phyloP scores from a whole-genome alignment of 2,888 invertebrate species.

The Noctua pronuba region DNA sequence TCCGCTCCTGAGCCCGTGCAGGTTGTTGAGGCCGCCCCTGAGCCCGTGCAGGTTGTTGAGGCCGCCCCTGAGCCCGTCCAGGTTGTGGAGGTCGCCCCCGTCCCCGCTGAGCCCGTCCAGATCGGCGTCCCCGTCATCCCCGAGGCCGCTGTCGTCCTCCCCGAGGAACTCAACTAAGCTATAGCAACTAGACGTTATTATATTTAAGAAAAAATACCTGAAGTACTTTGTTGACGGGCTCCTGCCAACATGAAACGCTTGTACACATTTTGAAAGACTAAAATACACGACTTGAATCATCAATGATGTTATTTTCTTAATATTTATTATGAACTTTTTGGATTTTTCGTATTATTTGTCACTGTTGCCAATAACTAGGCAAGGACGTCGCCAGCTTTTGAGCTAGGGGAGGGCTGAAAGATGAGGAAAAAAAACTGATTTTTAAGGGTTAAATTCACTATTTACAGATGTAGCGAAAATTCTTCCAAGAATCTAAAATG shows the following conservation, averaged over 20 bases:
- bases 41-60: slow-evolving; percentile 24
- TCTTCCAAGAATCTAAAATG: no score
- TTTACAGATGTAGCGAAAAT: no score
- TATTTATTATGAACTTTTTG: background rate
- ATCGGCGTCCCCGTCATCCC: slow-evolving; percentile 58
- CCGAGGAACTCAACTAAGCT: slow-evolving; percentile 74
- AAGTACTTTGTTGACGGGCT: background rate
- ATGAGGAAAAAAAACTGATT: no score
- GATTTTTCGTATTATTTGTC: background rate
- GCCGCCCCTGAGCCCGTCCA: slow-evolving; percentile 38
- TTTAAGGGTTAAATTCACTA: no score
- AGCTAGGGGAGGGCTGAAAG: no score
- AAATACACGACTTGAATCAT: slow-evolving; percentile 5
- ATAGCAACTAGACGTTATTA: background rate
- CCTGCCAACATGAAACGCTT: background rate
- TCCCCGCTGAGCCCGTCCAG: slow-evolving; percentile 64
- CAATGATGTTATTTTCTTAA: background rate
- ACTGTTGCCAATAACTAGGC: background rate
- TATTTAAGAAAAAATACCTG: slow-evolving; percentile 4
- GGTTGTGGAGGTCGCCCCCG: slow-evolving; percentile 28
- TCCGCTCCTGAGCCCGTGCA: slow-evolving; percentile 45
- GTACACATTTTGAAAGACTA: background rate
- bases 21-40: slow-evolving; percentile 33
- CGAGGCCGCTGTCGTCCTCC: slow-evolving; percentile 67
- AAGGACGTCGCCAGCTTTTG: no score